Evolutionary conservation across 2,888 invertebrate species (phyloP), one percentile per base, ranked within the genome.

Genomic region (Ctenicera cuprea): DNA sequence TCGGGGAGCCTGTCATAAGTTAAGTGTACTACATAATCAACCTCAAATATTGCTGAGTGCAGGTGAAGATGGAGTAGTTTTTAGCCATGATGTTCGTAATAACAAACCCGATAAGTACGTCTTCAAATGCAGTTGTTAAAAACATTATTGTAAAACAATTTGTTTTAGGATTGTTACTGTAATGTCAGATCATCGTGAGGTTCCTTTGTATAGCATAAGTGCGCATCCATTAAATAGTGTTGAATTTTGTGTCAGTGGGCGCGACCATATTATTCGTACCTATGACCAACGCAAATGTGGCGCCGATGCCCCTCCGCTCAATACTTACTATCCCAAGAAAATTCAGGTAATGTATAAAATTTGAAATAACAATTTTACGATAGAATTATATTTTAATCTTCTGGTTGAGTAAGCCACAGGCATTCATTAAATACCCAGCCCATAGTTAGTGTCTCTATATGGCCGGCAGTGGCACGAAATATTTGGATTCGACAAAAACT

Each of bases 181-280:
- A 7, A 89, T 88, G 76, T 88, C 89, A 72, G 89, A 89, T 65
- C 88, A 89, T n/a, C 84, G 87, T 63, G 90, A 91, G 80, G 89
- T 97, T 5, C 92, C 95, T n/a, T 88, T 98, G 74, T 97, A 96
- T 88, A 95, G 96, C 85, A 94, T 98, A 82, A 91, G 94, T 80
- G 92, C 93, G 5, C 94, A 98, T 89, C 97, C 98, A 0, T 86
- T 92, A 33, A 92, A 92, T 80, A 89, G 92, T 11, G 88, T 91
- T 66, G 93, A 96, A 87, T 94, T 97, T 85, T 93, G 94, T 80
- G 92, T 97, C 16, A 92, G 95, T 64, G 98, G 98, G 0, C 89
- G 94, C 57, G 95, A 96, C 87, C 91, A 92, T 80, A 92, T 88
- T 83, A 92, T 97, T 52, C 90, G 94, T 71, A 89, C 95, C 50